Conservation (phyloP, 2,888 invertebrate genomes). For the Parnassius smintheus region DNA sequence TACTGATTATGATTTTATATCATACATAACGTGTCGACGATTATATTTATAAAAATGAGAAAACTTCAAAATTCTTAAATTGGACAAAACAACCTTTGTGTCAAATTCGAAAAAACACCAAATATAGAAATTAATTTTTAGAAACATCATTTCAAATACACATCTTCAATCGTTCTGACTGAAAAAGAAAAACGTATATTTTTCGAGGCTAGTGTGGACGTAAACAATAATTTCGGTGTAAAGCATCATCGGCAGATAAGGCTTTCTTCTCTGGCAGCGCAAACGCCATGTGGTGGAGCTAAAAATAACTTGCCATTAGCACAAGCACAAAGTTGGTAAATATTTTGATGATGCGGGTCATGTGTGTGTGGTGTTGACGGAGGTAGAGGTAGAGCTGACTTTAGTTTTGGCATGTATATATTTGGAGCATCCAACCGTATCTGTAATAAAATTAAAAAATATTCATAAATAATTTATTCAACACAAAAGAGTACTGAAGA, state of each 20-base stretch:
- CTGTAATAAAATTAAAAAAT: slow-evolving; percentile 55
- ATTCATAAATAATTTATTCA: too few relatives aligned
- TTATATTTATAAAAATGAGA: too few relatives aligned
- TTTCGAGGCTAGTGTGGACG: too few relatives aligned
- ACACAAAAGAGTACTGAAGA: too few relatives aligned
- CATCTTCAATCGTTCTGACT: too few relatives aligned
- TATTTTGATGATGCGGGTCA: slow-evolving; percentile 83
- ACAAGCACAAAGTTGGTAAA: slow-evolving; percentile 95
- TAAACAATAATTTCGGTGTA: too few relatives aligned
- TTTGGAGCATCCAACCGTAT: slow-evolving; percentile 84
- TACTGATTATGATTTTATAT: background rate
- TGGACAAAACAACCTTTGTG: too few relatives aligned
- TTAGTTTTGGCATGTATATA: slow-evolving; percentile 84
- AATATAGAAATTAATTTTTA: background rate
- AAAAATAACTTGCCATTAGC: slow-evolving; percentile 94
- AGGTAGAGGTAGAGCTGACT: slow-evolving; percentile 81
- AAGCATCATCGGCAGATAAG: slow-evolving; percentile 76
- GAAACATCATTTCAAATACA: too few relatives aligned
- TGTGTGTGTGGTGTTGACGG: slow-evolving; percentile 73
- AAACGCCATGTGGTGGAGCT: slow-evolving; percentile 90
- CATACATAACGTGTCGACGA: too few relatives aligned
- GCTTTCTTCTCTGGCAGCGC: slow-evolving; percentile 82
- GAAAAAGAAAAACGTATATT: too few relatives aligned
- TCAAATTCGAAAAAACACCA: too few relatives aligned
- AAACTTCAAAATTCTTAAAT: too few relatives aligned